These are phyloP conservation scores for Agrypnia vestita DNA, from an alignment of 1,140 invertebrate species.

Conservation along the genomic window DNA sequence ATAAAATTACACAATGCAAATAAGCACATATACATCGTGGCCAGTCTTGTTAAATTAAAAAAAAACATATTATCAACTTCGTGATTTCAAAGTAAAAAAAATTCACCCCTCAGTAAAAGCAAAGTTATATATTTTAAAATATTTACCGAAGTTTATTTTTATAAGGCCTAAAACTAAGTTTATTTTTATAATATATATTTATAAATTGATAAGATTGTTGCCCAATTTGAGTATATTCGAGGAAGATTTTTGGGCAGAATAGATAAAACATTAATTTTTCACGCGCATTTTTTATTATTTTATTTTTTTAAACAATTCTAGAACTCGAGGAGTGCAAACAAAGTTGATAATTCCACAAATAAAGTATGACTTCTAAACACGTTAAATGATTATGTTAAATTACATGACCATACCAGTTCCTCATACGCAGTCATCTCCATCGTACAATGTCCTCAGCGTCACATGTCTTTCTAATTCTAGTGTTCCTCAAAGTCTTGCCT, in stretches of 20 bases:
- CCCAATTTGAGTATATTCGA: constrained; percentile 8
- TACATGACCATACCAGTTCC: too few relatives aligned
- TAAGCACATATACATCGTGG: constrained; percentile 42
- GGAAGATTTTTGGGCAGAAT: constrained; percentile 27
- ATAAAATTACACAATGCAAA: constrained; percentile 42
- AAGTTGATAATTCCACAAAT: constrained; percentile 25
- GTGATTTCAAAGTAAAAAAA: constrained; percentile 43
- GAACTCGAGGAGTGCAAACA: constrained; percentile 19
- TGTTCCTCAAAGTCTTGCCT: too few relatives aligned
- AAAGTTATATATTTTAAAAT: constrained; percentile 50
- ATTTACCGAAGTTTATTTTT: constrained; percentile 52
- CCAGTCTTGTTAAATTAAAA: constrained; percentile 43
- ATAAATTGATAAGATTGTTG: too few relatives aligned
- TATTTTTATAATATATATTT: too few relatives aligned
- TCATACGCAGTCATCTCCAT: too few relatives aligned
- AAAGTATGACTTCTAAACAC: constrained; percentile 1
- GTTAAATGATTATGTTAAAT: constrained; percentile 70
- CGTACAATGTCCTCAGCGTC: too few relatives aligned
- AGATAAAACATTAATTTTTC: constrained; percentile 48
- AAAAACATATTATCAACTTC: constrained; percentile 40
- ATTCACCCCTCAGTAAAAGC: constrained; percentile 44
- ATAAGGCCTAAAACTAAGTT: too few relatives aligned
- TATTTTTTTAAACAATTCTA: constrained; percentile 49
- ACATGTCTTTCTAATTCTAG: too few relatives aligned
- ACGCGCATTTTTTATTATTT: constrained; percentile 57